A percentile compares a stretch with the other conserved stretches of the same genome.
phyloP scores from a whole-genome alignment of 2,113 vertebrate species.

The Thomomys bottae region DNA sequence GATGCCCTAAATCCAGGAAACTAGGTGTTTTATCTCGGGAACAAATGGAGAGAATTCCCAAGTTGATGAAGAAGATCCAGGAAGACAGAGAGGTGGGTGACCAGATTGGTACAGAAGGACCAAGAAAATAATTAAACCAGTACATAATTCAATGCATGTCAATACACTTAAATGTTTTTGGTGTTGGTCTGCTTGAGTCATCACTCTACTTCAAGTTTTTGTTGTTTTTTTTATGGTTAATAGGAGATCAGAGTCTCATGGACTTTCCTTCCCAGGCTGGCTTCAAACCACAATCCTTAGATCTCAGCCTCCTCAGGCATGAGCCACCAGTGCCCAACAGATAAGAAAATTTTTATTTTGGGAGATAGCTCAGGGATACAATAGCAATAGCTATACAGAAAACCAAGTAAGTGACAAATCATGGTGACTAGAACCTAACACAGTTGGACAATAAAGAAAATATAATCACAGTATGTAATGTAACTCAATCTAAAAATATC shows the following conservation, averaged over 20 bases:
- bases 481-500: slow-evolving; percentile 58
- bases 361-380: slow-evolving; percentile 34
- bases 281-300: too few relatives aligned
- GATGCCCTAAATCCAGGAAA: neutral
- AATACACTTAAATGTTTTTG: slow-evolving; percentile 44
- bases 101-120: neutral
- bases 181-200: too few relatives aligned
- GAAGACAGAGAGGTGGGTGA: neutral
- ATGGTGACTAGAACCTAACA: neutral
- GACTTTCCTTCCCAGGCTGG: too few relatives aligned
- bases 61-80: neutral
- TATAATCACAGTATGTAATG: neutral
- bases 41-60: neutral
- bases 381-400: slow-evolving; percentile 28
- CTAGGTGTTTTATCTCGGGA: neutral
- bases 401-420: slow-evolving; percentile 56
- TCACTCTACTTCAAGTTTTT: too few relatives aligned
- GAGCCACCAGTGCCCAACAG: too few relatives aligned
- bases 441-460: slow-evolving; percentile 40
- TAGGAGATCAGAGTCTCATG: too few relatives aligned
- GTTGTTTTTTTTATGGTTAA: too few relatives aligned
- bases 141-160: slow-evolving; percentile 38
- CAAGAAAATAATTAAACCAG: slow-evolving; percentile 41
- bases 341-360: slow-evolving; percentile 58
- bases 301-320: too few relatives aligned